A percentile compares a stretch with the other conserved stretches of the same genome.
Evolutionary conservation across 2,888 invertebrate genomes (phyloP).

Genomic region (Caenorhabditis imperialis): DNA sequence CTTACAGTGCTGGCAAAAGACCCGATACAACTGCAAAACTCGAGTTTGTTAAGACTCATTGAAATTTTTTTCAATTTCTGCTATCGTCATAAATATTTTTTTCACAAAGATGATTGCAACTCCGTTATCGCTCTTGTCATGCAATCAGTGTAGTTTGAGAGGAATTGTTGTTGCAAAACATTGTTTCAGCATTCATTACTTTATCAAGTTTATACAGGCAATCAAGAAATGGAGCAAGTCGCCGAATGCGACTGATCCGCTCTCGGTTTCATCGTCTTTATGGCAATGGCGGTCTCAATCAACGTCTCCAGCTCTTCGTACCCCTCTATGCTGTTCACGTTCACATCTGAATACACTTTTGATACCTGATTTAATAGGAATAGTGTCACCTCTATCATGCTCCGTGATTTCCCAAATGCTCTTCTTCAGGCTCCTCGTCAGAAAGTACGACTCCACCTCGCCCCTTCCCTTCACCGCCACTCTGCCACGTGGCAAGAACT

Average conservation of each 20-base stretch:
- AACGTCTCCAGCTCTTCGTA: conserved; percentile 68
- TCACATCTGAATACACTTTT: conserved; percentile 61
- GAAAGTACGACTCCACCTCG: conserved; percentile 70
- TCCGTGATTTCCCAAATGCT: conserved; percentile 74
- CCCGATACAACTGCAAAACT: conserved; percentile 26
- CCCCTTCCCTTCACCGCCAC: conserved; percentile 70
- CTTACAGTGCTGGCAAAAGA: conserved; percentile 23
- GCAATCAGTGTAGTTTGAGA: too few relatives aligned
- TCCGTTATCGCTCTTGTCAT: too few relatives aligned
- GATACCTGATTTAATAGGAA: background rate
- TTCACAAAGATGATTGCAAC: too few relatives aligned
- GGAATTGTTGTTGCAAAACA: too few relatives aligned
- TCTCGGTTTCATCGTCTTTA: background rate
- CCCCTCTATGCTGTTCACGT: conserved; percentile 73
- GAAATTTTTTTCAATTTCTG: too few relatives aligned
- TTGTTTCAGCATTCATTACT: too few relatives aligned
- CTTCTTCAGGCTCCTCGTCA: conserved; percentile 68
- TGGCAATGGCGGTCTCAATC: conserved; percentile 11
- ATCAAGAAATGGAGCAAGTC: conserved; percentile 20
- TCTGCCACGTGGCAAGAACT: conserved; percentile 67
- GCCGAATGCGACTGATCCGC: conserved; percentile 6
- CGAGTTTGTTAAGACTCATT: conserved; percentile 12
- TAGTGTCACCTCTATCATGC: conserved; percentile 60
- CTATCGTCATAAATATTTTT: too few relatives aligned
- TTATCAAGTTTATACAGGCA: too few relatives aligned